A percentile compares a stretch with the other conserved stretches of the same genome.
These are phyloP conservation scores for Rotaria macrura DNA, from an alignment of 2,888 invertebrate genomes.

Conservation along the genomic window DNA sequence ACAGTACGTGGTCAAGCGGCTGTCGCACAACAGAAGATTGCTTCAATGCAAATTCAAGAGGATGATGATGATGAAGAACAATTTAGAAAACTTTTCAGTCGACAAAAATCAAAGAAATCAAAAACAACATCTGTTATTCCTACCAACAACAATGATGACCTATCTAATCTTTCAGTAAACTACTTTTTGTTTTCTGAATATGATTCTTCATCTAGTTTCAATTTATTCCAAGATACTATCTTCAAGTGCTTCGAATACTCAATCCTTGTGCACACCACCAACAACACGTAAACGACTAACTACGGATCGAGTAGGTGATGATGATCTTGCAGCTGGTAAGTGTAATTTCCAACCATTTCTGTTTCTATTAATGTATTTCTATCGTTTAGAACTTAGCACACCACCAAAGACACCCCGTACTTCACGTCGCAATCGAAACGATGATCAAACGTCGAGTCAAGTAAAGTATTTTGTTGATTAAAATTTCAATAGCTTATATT, in stretches of 20 bases:
- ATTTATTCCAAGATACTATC: neutral
- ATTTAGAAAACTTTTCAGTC: neutral
- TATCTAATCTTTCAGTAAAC: neutral
- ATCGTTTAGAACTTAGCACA: neutral
- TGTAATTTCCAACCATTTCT: too few species aligned
- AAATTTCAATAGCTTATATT: too few species aligned
- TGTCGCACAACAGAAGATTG: neutral
- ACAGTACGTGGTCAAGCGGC: neutral
- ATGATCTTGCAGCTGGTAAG: neutral
- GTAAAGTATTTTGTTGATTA: too few species aligned
- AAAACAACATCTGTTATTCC: neutral
- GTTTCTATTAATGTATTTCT: too few species aligned
- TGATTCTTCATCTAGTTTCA: neutral
- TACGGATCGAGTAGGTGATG: neutral
- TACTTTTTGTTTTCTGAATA: too few species aligned
- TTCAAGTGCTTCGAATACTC: neutral
- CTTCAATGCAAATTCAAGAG: neutral
- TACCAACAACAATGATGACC: neutral
- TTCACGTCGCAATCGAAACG: neutral
- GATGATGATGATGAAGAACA: neutral
- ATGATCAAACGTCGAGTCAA: neutral
- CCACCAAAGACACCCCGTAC: neutral
- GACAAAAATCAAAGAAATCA: neutral
- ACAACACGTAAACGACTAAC: neutral
- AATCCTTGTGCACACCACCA: neutral